These are phyloP conservation scores for Andrena dorsata DNA, from an alignment of 2,888 invertebrate genomes.

Conservation along the genomic window DNA sequence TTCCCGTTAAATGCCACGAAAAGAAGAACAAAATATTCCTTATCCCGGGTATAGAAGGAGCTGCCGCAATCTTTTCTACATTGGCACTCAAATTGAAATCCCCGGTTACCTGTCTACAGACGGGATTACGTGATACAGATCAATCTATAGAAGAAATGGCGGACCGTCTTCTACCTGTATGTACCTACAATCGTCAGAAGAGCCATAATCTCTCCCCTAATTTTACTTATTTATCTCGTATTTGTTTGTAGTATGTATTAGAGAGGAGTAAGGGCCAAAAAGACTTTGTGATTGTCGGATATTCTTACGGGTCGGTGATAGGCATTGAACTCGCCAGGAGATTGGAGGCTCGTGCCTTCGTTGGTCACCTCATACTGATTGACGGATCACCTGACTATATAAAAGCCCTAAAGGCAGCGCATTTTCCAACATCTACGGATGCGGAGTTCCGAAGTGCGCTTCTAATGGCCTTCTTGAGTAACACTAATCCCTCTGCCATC, in stretches of 20 bases:
- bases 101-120: constrained; percentile 78
- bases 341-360: constrained; percentile 89
- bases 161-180: constrained; percentile 45
- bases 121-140: constrained; percentile 30
- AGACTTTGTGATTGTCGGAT: constrained; percentile 91
- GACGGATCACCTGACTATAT: constrained; percentile 93
- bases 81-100: constrained; percentile 79
- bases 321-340: constrained; percentile 91
- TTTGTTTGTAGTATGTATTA: constrained; percentile 86
- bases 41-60: constrained; percentile 84
- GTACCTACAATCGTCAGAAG: not conserved
- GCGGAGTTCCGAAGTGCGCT: too few relatives aligned
- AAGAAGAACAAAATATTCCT: constrained; percentile 77
- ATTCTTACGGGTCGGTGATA: constrained; percentile 94
- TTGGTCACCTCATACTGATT: constrained; percentile 90
- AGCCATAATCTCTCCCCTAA: not conserved
- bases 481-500: too few relatives aligned
- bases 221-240: not conserved
- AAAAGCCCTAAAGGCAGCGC: constrained; percentile 86
- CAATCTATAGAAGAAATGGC: constrained; percentile 30
- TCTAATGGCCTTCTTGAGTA: too few relatives aligned
- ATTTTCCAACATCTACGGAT: too few relatives aligned
- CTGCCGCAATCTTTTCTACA: constrained; percentile 77
- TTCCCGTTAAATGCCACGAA: constrained; percentile 57
- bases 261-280: constrained; percentile 80